Conservation (phyloP, 2,888 invertebrate species). For the Andrena chrysosceles region DNA sequence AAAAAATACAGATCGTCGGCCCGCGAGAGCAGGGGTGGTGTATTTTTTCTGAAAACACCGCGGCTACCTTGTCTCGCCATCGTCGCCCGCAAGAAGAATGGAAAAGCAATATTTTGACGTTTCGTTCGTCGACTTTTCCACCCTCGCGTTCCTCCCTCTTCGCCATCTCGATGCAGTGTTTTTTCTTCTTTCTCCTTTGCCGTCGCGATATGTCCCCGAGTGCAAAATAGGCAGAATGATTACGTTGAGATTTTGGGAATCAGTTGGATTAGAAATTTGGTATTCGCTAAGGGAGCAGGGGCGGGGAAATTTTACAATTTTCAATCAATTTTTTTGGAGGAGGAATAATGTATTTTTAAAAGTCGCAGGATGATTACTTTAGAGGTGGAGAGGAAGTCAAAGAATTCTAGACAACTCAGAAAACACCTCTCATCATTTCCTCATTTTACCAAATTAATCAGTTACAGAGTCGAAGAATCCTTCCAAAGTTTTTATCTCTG, state of each 20-base stretch:
- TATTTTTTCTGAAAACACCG: conserved; percentile 84
- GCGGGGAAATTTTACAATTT: too few species aligned
- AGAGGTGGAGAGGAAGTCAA: not conserved
- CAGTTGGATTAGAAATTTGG: not conserved
- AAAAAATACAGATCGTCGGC: conserved; percentile 77
- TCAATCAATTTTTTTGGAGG: too few species aligned
- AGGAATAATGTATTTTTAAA: too few species aligned
- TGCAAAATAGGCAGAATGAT: not conserved
- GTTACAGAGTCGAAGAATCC: not conserved
- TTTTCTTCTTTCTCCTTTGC: not conserved
- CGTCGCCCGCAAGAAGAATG: conserved; percentile 81
- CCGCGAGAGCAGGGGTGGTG: conserved; percentile 68
- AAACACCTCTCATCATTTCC: not conserved
- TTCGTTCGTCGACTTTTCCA: conserved; percentile 73
- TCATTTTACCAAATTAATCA: not conserved
- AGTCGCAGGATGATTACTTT: too few species aligned
- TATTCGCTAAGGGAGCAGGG: not conserved
- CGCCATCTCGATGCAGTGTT: conserved; percentile 20
- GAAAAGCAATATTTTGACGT: conserved; percentile 84
- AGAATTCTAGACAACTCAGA: not conserved
- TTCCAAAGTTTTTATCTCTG: too few species aligned
- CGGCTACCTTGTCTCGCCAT: conserved; percentile 73
- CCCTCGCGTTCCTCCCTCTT: not conserved
- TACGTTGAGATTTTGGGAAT: not conserved
- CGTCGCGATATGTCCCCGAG: not conserved